Evolutionary conservation across 2,888 invertebrate genomes (phyloP).

Genomic region (Tridacna crocea): DNA sequence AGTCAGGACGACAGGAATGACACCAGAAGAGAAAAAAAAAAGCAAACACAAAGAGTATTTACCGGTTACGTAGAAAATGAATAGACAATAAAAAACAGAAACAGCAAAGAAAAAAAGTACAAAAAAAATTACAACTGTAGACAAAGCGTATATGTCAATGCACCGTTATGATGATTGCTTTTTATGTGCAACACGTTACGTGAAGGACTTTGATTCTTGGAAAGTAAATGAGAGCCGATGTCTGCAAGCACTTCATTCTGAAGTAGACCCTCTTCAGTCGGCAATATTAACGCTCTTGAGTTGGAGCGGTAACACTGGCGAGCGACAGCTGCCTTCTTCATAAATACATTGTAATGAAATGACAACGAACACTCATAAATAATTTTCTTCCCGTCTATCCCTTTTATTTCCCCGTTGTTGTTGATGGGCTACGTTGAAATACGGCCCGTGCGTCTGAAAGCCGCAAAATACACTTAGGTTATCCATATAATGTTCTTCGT

Average conservation of each 20-base stretch:
- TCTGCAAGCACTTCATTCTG: constrained; percentile 47
- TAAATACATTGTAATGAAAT: constrained; percentile 39
- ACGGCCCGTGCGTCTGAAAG: no score
- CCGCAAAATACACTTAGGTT: background rate
- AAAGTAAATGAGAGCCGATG: constrained; percentile 34
- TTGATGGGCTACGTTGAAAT: no score
- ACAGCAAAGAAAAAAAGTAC: background rate
- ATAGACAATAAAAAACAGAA: background rate
- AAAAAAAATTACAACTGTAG: background rate
- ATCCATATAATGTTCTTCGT: background rate
- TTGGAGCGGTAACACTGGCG: constrained; percentile 36
- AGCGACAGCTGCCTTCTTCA: constrained; percentile 44
- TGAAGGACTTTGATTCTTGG: constrained; percentile 34
- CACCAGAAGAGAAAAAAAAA: no score
- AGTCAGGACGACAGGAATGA: no score
- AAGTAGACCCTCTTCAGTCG: constrained; percentile 41
- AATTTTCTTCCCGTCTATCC: no score
- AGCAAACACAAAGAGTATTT: no score
- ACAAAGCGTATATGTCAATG: constrained; percentile 19
- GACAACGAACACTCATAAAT: constrained; percentile 17
- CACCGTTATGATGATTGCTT: constrained; percentile 20
- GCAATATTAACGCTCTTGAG: constrained; percentile 47
- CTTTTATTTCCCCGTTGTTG: no score
- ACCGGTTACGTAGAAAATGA: background rate
- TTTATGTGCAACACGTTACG: constrained; percentile 20